Base-by-base conservation (phyloP, 1,140 invertebrate species). In the Colletes gigas region DNA sequence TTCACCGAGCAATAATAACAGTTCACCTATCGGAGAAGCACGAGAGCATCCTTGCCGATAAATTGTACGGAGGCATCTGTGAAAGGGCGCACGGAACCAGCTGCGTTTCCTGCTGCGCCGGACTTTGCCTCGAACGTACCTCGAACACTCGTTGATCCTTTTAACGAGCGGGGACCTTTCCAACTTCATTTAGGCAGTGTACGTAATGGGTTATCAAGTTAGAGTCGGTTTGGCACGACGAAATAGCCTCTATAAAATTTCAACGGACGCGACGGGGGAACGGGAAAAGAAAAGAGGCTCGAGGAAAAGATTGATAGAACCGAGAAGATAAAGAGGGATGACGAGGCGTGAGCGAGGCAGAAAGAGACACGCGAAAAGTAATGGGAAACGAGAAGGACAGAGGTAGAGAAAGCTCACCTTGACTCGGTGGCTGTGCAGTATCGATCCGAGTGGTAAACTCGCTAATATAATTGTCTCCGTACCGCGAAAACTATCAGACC, bases 401-500 rank as follows among this genome's bases (percentile, higher is more conserved):
- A 17, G 14, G 15, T 41, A 50, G 54, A 44, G 62, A n/a, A 15
- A 60, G 76, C 68, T 82, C 81, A 82, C 81, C 81, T 81, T 81
- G 78, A 81, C 82, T 83, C 78, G 66, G 72, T 71, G 72, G 79
- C 78, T 81, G 78, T 76, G 78, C 78, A 82, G 71, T 83, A 83
- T 83, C 78, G 78, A 83, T 83, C 82, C 67, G 74, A 30, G 62
- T 54, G 54, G 76, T 73, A 82, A 82, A 82, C 81, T 79, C 76
- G 69, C 81, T 82, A 82, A 82, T 82, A 79, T 82, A 82, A 82
- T 78, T 78, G 68, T 82, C 68, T 79, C 52, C 67, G 47, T 12
- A 67, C 76, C 76, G 81, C 81, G 79, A 82, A 82, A 82, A 82
- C 75, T 77, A 78, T 50, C 30, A 30, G 30, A 30, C 30, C 30